Evolutionary conservation across 2,797 vertebrate genomes (phyloP), one percentile per base, ranked within the genome.

Genomic region (Scolopax bukidnonensis): DNA sequence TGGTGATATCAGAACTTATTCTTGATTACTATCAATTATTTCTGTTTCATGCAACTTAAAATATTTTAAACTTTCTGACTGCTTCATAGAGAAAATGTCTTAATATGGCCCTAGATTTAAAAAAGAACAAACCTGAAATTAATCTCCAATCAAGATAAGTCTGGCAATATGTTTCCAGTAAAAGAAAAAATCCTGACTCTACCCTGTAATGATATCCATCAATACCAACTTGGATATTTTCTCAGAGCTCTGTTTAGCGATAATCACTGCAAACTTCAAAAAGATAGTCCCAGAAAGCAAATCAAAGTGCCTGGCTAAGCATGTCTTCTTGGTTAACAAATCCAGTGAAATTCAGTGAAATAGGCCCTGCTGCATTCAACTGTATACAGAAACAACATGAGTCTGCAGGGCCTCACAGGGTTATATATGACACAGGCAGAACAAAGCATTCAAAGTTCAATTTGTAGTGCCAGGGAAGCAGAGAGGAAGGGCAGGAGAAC

Each of bases 361-460:
- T 4, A 27, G 18, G 17, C 28, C 48, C 64, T 61, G 47, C 40
- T 47, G 47, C 50, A 12, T 77, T 24, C 61, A 53, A 1, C 23
- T 17, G 47, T 27, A 54, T 15, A 19, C 27, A 53, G 32, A 59
- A 77, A 23, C 60, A 59, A 5, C 3, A 10, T 9, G 70, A 83
- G 21, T 18, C 64, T 51, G 57, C 64, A n/a, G 73, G 48, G 16
- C 28, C 51, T 53, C 32, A 0, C 6, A 33, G 27, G 5, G 6
- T 59, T 65, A 2, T 47, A 7, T 12, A 18, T 1, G 12, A 5
- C 1, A 30, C 0, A 16, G 36, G 65, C 56, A 83, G 33, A 78
- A 61, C 11, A 70, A 38, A 89, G 69, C 69, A 90, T 75, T 53
- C 32, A 2, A 12, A 71, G 38, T 9, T 50, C 61, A 57, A 11